These are phyloP conservation scores for Pygocentrus nattereri DNA, from an alignment of 2,797 vertebrate genomes.

Conservation along the genomic window DNA sequence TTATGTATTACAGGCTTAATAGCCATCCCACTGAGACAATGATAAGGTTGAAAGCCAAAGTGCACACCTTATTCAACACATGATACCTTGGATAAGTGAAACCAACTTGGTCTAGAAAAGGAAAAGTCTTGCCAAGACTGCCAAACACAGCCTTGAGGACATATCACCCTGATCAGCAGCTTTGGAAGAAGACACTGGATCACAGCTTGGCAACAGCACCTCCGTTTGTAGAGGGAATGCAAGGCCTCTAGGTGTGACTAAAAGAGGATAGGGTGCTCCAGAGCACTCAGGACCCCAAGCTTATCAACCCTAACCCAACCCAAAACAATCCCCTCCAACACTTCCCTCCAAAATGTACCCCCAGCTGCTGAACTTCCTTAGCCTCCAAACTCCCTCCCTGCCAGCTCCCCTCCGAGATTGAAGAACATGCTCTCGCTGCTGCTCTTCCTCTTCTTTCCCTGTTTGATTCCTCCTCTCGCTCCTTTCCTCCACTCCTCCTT, in stretches of 20 bases:
- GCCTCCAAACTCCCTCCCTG: constrained; percentile 61
- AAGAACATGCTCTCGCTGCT: constrained; percentile 70
- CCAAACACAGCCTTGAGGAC: constrained; percentile 46
- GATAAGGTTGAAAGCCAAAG: neutral
- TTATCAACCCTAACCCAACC: constrained; percentile 59
- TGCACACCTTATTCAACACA: neutral
- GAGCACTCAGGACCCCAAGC: constrained; percentile 49
- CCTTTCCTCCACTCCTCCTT: constrained; percentile 74
- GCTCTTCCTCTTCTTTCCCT: constrained; percentile 48
- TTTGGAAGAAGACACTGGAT: constrained; percentile 65
- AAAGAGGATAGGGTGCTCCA: constrained; percentile 46
- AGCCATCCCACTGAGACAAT: neutral
- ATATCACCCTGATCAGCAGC: constrained; percentile 42
- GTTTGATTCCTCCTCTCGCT: constrained; percentile 79
- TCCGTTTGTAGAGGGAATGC: constrained; percentile 70
- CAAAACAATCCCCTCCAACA: constrained; percentile 17
- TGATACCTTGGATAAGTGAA: constrained; percentile 12
- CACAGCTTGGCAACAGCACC: constrained; percentile 70
- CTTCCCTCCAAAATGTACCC: constrained; percentile 45
- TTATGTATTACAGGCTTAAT: neutral
- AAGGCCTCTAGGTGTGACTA: constrained; percentile 70
- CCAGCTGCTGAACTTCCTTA: constrained; percentile 41
- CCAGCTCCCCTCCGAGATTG: constrained; percentile 81
- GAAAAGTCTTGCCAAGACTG: constrained; percentile 32
- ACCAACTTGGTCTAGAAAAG: constrained; percentile 15